Conservation (phyloP, 2,888 invertebrate genomes). For the Hypomecis punctinalis region DNA sequence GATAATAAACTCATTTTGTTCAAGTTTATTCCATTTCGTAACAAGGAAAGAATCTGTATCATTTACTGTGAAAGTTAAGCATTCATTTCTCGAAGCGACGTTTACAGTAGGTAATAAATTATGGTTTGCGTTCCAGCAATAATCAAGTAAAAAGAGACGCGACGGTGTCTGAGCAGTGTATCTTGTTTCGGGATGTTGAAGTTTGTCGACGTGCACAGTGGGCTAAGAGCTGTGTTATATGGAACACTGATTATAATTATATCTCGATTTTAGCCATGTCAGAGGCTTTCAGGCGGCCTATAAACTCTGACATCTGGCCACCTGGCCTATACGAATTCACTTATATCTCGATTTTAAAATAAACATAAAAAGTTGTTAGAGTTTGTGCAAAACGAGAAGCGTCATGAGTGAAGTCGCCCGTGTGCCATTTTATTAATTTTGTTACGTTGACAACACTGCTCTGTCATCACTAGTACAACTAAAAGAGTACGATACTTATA, state of each 20-base stretch:
- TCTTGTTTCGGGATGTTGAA: slow-evolving; percentile 43
- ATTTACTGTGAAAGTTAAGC: slow-evolving; percentile 32
- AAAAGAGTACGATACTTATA: no score
- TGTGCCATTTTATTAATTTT: no score
- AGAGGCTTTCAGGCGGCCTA: no score
- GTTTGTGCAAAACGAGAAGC: no score
- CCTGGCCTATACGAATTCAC: no score
- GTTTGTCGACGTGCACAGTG: slow-evolving; percentile 15
- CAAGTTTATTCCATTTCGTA: slow-evolving; percentile 22
- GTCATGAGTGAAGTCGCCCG: no score
- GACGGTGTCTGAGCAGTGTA: slow-evolving; percentile 46
- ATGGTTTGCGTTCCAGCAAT: slow-evolving; percentile 40
- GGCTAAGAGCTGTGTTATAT: not conserved
- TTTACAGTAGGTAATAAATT: slow-evolving; percentile 33
- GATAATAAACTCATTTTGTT: slow-evolving; percentile 22
- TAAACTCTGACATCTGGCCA: no score
- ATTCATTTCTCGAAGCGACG: slow-evolving; percentile 30
- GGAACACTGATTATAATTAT: not conserved
- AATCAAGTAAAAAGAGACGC: slow-evolving; percentile 49
- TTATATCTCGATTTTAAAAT: no score
- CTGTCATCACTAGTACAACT: no score
- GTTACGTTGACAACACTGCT: no score
- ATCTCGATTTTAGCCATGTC: no score
- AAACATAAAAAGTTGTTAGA: no score
- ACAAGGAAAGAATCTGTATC: slow-evolving; percentile 35